Evolutionary conservation across 2,797 vertebrate species (phyloP).

Genomic region (Vespertilio murinus): DNA sequence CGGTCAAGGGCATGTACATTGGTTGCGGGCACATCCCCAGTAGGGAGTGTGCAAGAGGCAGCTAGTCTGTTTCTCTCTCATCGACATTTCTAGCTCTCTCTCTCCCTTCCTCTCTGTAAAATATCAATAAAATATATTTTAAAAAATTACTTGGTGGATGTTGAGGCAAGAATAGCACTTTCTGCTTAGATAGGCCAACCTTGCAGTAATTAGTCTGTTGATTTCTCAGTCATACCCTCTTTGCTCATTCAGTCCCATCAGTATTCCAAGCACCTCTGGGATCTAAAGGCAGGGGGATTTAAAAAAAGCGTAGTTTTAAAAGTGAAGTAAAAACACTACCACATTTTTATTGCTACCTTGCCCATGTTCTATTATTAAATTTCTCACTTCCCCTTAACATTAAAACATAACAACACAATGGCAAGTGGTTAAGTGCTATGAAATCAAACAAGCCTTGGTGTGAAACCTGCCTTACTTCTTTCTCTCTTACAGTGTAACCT

Average conservation of each 20-base stretch:
- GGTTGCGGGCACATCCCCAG: too few relatives aligned
- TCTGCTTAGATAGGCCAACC: background rate
- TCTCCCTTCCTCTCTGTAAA: too few relatives aligned
- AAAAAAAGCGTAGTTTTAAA: slow-evolving; percentile 23
- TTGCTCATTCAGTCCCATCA: background rate
- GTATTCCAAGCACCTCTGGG: slow-evolving; percentile 14
- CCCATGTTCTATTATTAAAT: slow-evolving; percentile 69
- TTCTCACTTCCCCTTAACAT: slow-evolving; percentile 66
- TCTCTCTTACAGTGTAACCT: slow-evolving; percentile 62
- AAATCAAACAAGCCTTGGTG: slow-evolving; percentile 66
- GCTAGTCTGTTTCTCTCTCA: too few relatives aligned
- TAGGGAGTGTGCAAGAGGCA: too few relatives aligned
- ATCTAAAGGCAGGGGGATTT: background rate
- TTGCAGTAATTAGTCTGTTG: background rate
- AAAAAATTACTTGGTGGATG: background rate
- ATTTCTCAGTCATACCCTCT: background rate
- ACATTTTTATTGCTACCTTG: slow-evolving; percentile 61
- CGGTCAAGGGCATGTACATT: too few relatives aligned
- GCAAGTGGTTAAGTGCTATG: slow-evolving; percentile 70
- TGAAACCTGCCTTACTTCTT: slow-evolving; percentile 61
- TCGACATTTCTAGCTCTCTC: too few relatives aligned
- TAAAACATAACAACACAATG: slow-evolving; percentile 64
- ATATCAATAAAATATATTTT: too few relatives aligned
- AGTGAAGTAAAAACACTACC: slow-evolving; percentile 38
- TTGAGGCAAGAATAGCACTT: background rate